phyloP scores from a whole-genome alignment of 2,113 vertebrate species.

The Xyrauchen texanus region DNA sequence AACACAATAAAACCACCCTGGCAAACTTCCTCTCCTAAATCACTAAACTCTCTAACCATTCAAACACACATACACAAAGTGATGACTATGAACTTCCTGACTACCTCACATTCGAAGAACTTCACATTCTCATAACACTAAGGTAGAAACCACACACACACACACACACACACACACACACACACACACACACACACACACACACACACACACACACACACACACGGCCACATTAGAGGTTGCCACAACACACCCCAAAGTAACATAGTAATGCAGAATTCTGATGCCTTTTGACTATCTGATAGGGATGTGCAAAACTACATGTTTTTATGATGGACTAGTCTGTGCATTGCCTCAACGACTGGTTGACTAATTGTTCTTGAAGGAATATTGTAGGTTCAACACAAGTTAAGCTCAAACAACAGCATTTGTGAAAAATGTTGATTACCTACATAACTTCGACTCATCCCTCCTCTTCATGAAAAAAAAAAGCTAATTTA shows the following conservation, averaged over 20 bases:
- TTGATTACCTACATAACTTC: no score
- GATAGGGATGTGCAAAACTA: no score
- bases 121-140: not conserved
- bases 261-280: constrained; percentile 21
- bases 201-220: not conserved
- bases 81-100: not conserved
- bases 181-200: not conserved
- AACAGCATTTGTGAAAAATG: no score
- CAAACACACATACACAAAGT: not conserved
- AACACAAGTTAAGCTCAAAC: no score
- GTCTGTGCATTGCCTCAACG: no score
- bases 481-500: no score
- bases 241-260: constrained; percentile 21
- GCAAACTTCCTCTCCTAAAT: not conserved
- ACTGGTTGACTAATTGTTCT: no score
- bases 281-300: not conserved
- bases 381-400: no score
- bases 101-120: not conserved
- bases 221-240: constrained; percentile 21
- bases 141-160: not conserved
- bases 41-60: not conserved
- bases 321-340: no score
- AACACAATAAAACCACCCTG: not conserved
- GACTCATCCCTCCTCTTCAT: no score
- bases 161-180: not conserved